These are phyloP conservation scores for Dinothrombium tinctorium DNA, from an alignment of 1,140 invertebrate genomes.

Conservation along the genomic window DNA sequence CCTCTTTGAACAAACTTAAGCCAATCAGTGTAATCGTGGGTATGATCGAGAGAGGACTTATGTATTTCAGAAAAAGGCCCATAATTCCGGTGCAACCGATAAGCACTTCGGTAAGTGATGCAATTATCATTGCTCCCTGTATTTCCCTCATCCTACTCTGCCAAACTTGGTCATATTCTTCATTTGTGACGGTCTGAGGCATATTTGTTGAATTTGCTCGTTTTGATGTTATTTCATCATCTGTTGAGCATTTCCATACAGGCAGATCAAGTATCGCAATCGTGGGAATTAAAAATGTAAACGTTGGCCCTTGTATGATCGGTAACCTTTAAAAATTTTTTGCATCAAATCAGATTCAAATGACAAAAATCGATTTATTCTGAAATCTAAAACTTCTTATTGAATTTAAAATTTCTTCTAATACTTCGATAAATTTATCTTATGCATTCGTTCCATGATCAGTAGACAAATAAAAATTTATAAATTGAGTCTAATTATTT, in stretches of 20 bases:
- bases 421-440: not conserved
- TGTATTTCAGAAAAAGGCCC: slow-evolving; percentile 27
- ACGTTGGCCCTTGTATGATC: not conserved
- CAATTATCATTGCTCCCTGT: not conserved
- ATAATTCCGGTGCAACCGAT: slow-evolving; percentile 8
- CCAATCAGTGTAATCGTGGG: slow-evolving; percentile 55
- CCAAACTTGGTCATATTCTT: slow-evolving; percentile 1
- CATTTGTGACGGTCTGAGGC: not conserved
- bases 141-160: not conserved
- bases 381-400: too few relatives aligned
- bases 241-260: not conserved
- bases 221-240: not conserved
- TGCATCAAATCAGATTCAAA: not conserved
- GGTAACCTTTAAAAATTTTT: not conserved
- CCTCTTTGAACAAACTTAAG: slow-evolving; percentile 24
- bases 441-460: not conserved
- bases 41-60: slow-evolving; percentile 52
- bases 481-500: not conserved
- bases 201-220: not conserved
- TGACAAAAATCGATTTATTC: not conserved
- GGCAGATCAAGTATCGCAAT: not conserved
- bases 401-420: not conserved
- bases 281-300: slow-evolving; percentile 2
- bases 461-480: not conserved
- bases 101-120: not conserved